Percentiles rank a stretch among this genome's conserved stretches.
Evolutionary conservation across 2,888 invertebrate genomes (phyloP).

Genomic region (Tipula lateralis): DNA sequence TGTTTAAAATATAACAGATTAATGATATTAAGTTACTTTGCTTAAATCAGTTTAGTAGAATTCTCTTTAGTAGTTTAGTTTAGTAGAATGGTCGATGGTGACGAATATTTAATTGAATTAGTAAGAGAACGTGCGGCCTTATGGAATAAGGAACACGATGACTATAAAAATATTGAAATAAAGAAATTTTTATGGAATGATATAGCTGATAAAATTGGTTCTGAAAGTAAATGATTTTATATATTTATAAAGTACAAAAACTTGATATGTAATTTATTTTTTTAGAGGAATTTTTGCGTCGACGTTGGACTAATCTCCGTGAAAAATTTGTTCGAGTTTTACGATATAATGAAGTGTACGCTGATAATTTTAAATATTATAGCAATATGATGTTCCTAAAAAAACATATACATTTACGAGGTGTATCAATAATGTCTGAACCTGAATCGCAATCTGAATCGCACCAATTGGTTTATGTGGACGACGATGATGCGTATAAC

Average conservation of each 20-base stretch:
- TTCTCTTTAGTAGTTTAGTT: conserved; percentile 31
- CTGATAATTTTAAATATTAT: conserved; percentile 31
- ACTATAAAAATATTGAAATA: background rate
- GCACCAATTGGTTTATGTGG: background rate
- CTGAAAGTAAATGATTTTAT: conserved; percentile 30
- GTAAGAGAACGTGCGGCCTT: conserved; percentile 29
- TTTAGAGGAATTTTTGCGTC: conserved; percentile 15
- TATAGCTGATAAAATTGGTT: conserved; percentile 24
- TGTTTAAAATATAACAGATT: too few relatives aligned
- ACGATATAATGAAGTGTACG: background rate
- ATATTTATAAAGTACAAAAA: background rate
- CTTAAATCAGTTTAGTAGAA: background rate
- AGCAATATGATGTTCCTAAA: conserved; percentile 31
- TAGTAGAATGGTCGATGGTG: conserved; percentile 31
- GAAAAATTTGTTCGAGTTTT: conserved; percentile 29
- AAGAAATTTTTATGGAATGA: conserved; percentile 29
- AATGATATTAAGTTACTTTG: too few relatives aligned
- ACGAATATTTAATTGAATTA: conserved; percentile 32
- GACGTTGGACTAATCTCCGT: conserved; percentile 32
- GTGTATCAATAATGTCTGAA: background rate
- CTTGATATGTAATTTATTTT: background rate
- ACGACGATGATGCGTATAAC: background rate
- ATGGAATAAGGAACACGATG: conserved; percentile 27
- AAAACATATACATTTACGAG: conserved; percentile 27
- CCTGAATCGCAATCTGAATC: background rate